Conservation (phyloP, 2,888 invertebrate species). For the Folsomia candida region DNA sequence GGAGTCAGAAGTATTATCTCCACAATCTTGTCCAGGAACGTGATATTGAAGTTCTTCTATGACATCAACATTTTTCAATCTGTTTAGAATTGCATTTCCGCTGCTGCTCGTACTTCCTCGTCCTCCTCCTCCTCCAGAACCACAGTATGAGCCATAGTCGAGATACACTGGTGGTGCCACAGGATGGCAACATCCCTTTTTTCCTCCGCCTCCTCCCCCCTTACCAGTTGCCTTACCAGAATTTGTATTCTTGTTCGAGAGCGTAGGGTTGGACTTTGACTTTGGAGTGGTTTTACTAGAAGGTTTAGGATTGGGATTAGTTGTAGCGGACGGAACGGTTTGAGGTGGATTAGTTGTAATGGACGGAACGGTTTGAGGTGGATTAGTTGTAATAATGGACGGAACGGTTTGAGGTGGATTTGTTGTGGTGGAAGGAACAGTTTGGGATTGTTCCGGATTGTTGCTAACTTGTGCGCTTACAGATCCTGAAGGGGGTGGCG, state of each 20-base stretch:
- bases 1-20: conserved; percentile 10
- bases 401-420: neutral
- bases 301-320: neutral
- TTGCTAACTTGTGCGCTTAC: neutral
- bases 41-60: conserved; percentile 45
- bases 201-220: neutral
- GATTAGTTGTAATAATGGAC: neutral
- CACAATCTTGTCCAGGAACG: conserved; percentile 25
- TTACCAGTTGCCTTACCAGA: too few species aligned
- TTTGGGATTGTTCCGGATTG: neutral
- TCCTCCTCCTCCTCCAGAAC: neutral
- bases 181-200: neutral
- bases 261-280: neutral
- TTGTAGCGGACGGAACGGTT: neutral
- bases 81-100: conserved; percentile 28
- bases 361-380: neutral
- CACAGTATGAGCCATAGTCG: conserved; percentile 24
- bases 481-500: neutral
- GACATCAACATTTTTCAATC: conserved; percentile 47
- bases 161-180: conserved; percentile 33
- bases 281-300: neutral
- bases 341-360: neutral
- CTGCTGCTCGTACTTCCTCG: neutral
- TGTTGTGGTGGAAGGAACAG: neutral
- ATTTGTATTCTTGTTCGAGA: too few species aligned